phyloP scores from a whole-genome alignment of 2,797 vertebrate species.

The Gymnothorax reevesii region DNA sequence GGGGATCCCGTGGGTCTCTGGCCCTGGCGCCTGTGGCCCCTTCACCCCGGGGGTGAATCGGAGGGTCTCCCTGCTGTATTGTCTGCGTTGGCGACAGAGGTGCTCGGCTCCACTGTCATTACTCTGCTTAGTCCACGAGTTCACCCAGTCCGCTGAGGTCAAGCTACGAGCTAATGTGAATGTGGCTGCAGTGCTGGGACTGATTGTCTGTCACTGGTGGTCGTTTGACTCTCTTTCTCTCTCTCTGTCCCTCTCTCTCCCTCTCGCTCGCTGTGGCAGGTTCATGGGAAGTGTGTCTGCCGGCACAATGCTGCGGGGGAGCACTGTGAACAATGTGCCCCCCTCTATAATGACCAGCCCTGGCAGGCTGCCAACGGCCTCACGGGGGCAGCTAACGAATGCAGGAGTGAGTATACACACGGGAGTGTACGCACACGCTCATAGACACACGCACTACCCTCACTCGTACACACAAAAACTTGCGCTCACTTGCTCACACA shows the following conservation, averaged over 20 bases:
- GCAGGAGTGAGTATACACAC: constrained; percentile 81
- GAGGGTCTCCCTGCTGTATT: background rate
- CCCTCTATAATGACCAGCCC: constrained; percentile 89
- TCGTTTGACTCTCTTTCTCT: background rate
- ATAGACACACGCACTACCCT: background rate
- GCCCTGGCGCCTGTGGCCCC: background rate
- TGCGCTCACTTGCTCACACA: constrained; percentile 4
- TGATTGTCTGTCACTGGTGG: background rate
- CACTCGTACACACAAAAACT: constrained; percentile 9
- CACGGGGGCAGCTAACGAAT: constrained; percentile 86
- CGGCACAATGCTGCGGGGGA: constrained; percentile 91
- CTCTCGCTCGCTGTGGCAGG: constrained; percentile 64
- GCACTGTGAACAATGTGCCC: constrained; percentile 87
- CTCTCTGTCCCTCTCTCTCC: constrained; percentile 43
- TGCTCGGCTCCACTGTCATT: constrained; percentile 29
- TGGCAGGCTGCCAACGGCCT: constrained; percentile 90
- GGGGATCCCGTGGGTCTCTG: background rate
- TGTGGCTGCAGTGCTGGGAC: background rate
- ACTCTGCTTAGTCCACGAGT: background rate
- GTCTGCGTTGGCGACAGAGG: background rate
- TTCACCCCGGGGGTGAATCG: background rate
- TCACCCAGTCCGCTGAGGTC: too few species aligned
- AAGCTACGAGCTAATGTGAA: background rate
- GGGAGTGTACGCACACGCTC: constrained; percentile 27
- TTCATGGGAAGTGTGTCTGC: constrained; percentile 94